These are phyloP conservation scores for Drosophila stalkeri DNA, from an alignment of 2,888 invertebrate genomes.

Conservation along the genomic window DNA sequence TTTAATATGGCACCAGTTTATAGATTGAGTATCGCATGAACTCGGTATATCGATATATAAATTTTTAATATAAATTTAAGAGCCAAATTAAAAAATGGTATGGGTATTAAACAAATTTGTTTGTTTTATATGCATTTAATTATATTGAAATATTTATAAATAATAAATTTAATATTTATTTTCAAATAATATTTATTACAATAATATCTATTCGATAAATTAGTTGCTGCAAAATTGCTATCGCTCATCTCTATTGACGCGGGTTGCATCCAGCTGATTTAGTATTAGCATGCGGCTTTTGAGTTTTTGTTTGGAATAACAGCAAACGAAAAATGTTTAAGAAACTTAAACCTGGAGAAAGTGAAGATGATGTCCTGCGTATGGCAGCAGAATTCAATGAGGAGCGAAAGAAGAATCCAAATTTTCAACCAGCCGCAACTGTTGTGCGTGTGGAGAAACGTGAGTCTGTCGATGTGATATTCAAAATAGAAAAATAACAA, in stretches of 20 bases:
- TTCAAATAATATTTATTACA: neutral
- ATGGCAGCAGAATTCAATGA: constrained; percentile 90
- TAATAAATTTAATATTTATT: neutral
- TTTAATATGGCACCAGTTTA: neutral
- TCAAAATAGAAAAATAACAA: neutral
- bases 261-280: constrained; percentile 14
- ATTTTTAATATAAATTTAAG: neutral
- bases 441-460: constrained; percentile 84
- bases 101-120: no score
- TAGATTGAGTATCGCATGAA: neutral
- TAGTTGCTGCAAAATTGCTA: neutral
- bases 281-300: constrained; percentile 21
- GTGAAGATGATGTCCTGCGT: constrained; percentile 90
- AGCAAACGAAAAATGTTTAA: constrained; percentile 69
- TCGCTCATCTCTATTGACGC: constrained; percentile 22
- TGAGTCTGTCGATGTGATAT: constrained; percentile 35
- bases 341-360: constrained; percentile 89
- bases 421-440: constrained; percentile 88
- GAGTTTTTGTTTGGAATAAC: neutral
- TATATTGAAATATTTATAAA: neutral
- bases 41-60: neutral
- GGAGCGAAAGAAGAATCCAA: constrained; percentile 86
- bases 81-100: neutral
- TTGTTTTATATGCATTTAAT: no score
- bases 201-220: neutral